A percentile compares a stretch with the other conserved stretches of the same genome.
Conservation (phyloP, 2,888 invertebrate genomes). For the Lucinisca nassula region DNA sequence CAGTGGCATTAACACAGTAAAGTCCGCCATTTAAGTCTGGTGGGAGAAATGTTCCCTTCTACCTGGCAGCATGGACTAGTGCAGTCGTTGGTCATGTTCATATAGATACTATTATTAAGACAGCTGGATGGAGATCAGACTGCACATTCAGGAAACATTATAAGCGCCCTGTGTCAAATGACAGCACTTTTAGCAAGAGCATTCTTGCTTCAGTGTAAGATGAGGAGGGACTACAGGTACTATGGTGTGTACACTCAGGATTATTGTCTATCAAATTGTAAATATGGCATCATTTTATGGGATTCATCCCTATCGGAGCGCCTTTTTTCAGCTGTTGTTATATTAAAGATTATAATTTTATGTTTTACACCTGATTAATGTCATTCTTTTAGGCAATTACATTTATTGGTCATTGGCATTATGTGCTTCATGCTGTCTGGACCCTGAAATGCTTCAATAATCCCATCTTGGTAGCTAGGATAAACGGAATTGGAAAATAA, state of each 20-base stretch:
- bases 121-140: constrained; percentile 12
- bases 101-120: neutral
- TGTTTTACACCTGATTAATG: neutral
- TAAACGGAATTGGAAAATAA: constrained; percentile 24
- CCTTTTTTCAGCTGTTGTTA: too few relatives aligned
- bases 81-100: neutral
- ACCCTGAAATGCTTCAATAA: constrained; percentile 36
- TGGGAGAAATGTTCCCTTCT: too few relatives aligned
- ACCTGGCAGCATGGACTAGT: neutral
- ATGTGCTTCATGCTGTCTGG: neutral
- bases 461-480: constrained; percentile 13
- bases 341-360: too few relatives aligned
- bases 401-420: neutral
- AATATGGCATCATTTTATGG: too few relatives aligned
- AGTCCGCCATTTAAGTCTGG: constrained; percentile 10
- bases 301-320: too few relatives aligned
- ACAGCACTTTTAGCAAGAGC: neutral
- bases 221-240: neutral
- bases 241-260: neutral
- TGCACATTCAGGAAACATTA: constrained; percentile 5
- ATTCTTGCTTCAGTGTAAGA: neutral
- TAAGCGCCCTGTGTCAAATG: neutral
- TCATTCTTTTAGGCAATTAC: neutral
- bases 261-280: too few relatives aligned
- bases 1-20: constrained; percentile 13